These are phyloP conservation scores for Teleiodes luculella DNA, from an alignment of 2,888 invertebrate genomes.

Conservation along the genomic window DNA sequence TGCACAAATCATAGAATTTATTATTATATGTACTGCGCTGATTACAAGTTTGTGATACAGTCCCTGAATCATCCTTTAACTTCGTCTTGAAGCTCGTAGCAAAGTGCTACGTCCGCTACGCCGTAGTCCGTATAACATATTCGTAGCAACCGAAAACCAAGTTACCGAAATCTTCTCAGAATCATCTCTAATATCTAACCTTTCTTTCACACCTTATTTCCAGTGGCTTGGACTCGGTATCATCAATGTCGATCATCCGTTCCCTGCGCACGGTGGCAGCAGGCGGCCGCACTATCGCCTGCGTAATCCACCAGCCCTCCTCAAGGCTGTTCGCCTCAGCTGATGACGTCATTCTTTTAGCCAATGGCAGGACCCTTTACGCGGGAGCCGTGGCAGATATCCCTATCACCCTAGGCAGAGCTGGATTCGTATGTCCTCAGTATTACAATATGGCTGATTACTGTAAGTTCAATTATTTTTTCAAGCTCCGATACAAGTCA, in stretches of 20 bases:
- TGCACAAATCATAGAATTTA: too few species aligned
- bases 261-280: slow-evolving; percentile 81
- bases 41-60: too few species aligned
- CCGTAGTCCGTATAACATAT: too few species aligned
- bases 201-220: too few species aligned
- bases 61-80: too few species aligned
- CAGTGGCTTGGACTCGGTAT: slow-evolving; percentile 81
- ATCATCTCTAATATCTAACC: too few species aligned
- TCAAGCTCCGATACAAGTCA: too few species aligned
- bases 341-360: slow-evolving; percentile 84
- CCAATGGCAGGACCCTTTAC: slow-evolving; percentile 83
- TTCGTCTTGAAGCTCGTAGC: too few species aligned
- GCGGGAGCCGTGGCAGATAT: slow-evolving; percentile 81
- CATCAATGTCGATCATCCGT: slow-evolving; percentile 82
- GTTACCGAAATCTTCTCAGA: too few species aligned
- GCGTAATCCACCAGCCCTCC: slow-evolving; percentile 89
- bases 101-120: too few species aligned
- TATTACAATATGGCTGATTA: slow-evolving; percentile 90
- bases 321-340: slow-evolving; percentile 85
- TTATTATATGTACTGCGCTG: too few species aligned
- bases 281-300: slow-evolving; percentile 83
- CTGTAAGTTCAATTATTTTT: slow-evolving; percentile 78
- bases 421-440: slow-evolving; percentile 83
- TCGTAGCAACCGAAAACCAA: too few species aligned
- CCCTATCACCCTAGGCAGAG: slow-evolving; percentile 77